Evolutionary conservation across 2,888 invertebrate species (phyloP), one percentile per base, ranked within the genome.

Genomic region (Galerucella nymphaeae): DNA sequence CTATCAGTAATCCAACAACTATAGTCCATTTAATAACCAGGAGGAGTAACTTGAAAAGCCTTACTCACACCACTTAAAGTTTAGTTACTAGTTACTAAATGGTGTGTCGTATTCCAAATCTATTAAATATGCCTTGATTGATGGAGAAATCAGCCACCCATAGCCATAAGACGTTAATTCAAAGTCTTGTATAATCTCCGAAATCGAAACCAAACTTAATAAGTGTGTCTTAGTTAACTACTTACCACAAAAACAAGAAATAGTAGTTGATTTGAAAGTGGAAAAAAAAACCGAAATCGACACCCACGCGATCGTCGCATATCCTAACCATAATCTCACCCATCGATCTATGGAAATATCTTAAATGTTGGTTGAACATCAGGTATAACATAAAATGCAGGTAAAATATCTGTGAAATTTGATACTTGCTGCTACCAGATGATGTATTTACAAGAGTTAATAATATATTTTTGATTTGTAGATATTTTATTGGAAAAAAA

Each of bases 361-460:
- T 62, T n/a, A 59, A 59, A 59, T 59, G 53, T 53, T 16, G 18
- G 16, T 53, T 53, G 16, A 53, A 53, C 53, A 53, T 53, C 53
- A 53, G 53, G 18, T 53, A 53, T 53, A 62, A 62, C 16, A 61
- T 50, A 61, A 68, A 68, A 68, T 45, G 50, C 68, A 68, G 68
- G 68, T 68, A 68, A 30, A 61, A 68, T 53, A 68, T 68, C 58
- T 11, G 64, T 70, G 64, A 70, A 70, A 64, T 64, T 70, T 48
- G 63, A 70, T 70, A 64, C 38, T n/a, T 10, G 18, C 20, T 63
- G 70, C 64, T 70, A 70, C 64, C 20, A 70, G 55, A 66, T 64
- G 65, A 59, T 65, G 61, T 11, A 65, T 45, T 68, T 66, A 80
- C 79, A 62, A 62, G 18, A 62, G 61, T 62, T 62, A 62, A 62